Evolutionary conservation across 2,797 vertebrate species (phyloP).

Genomic region (Coregonus ussuriensis): DNA sequence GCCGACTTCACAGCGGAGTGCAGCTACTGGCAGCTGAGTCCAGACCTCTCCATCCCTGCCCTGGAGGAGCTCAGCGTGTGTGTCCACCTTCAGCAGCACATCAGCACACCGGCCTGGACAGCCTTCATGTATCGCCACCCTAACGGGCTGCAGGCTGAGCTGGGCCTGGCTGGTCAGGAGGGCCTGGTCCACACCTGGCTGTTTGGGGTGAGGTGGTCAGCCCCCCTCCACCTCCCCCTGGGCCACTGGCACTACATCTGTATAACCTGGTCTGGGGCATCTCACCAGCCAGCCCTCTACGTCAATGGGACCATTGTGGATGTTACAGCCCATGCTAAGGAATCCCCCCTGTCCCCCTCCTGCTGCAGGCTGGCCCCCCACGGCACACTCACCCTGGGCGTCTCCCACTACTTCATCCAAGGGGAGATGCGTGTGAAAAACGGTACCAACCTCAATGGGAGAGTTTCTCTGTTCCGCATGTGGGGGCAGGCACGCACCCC

Average conservation of each 20-base stretch:
- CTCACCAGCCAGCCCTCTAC: slow-evolving; percentile 55
- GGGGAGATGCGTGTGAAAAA: slow-evolving; percentile 25
- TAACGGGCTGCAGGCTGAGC: slow-evolving; percentile 35
- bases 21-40: slow-evolving; percentile 62
- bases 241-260: slow-evolving; percentile 72
- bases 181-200: slow-evolving; percentile 59
- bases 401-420: slow-evolving; percentile 32
- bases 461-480: slow-evolving; percentile 72
- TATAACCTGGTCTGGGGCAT: slow-evolving; percentile 65
- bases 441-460: slow-evolving; percentile 33
- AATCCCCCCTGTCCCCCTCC: fast-evolving
- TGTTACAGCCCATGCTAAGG: background rate
- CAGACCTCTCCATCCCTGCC: slow-evolving; percentile 51
- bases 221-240: background rate
- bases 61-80: slow-evolving; percentile 72
- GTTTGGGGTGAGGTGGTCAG: slow-evolving; percentile 62
- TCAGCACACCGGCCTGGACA: slow-evolving; percentile 44
- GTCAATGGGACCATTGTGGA: slow-evolving; percentile 46
- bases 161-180: slow-evolving; percentile 58
- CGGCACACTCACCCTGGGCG: slow-evolving; percentile 74
- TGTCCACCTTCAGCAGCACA: slow-evolving; percentile 57
- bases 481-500: slow-evolving; percentile 63
- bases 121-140: slow-evolving; percentile 74
- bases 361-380: slow-evolving; percentile 29
- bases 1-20: slow-evolving; percentile 50